These are phyloP conservation scores for Halyomorpha halys DNA, from an alignment of 1,140 invertebrate genomes.

Conservation along the genomic window DNA sequence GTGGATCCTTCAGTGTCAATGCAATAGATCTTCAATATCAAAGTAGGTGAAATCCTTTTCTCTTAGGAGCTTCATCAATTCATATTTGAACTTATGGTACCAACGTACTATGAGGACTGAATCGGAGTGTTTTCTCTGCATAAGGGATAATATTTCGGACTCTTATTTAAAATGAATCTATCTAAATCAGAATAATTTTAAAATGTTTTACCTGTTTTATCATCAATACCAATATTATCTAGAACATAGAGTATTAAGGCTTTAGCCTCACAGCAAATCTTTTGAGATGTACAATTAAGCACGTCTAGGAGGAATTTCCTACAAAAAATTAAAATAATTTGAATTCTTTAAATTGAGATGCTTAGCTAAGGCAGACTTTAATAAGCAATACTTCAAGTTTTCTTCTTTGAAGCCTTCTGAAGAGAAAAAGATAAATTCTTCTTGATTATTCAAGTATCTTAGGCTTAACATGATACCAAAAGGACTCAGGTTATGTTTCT, in stretches of 20 bases:
- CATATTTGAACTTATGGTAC: no score
- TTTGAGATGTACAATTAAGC: slow-evolving; percentile 10
- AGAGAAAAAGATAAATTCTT: neutral
- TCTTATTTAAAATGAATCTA: no score
- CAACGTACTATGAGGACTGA: no score
- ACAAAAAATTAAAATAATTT: neutral
- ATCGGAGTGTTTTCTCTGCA: no score
- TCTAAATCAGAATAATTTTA: neutral
- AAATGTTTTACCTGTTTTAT: slow-evolving; percentile 1
- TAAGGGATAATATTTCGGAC: no score
- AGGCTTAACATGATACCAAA: slow-evolving; percentile 1
- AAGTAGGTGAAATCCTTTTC: no score
- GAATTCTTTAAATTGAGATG: neutral
- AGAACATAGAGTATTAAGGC: slow-evolving; percentile 23
- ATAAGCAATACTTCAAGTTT: neutral
- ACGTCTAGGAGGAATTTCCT: slow-evolving; percentile 11
- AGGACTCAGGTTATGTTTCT: slow-evolving; percentile 4
- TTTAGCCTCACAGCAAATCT: slow-evolving; percentile 30
- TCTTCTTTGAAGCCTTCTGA: neutral
- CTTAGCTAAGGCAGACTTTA: neutral
- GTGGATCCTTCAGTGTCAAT: no score
- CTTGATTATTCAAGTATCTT: neutral
- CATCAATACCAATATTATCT: slow-evolving; percentile 15
- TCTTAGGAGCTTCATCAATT: no score
- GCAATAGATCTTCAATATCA: no score